These are phyloP conservation scores for Garrulus glandarius DNA, from an alignment of 2,797 vertebrate genomes.

Conservation along the genomic window DNA sequence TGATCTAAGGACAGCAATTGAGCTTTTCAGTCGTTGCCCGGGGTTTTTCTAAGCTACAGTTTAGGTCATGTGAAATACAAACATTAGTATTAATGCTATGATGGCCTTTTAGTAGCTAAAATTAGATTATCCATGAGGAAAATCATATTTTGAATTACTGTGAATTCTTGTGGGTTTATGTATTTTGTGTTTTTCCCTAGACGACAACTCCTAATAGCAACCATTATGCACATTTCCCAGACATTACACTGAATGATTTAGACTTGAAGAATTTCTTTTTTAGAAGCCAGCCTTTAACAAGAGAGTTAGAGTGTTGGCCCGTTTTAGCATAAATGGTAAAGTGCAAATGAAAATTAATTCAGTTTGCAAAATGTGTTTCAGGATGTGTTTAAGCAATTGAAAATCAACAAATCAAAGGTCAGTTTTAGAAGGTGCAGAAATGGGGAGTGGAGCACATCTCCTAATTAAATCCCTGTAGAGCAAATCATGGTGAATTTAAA, in stretches of 20 bases:
- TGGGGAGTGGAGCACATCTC: not conserved
- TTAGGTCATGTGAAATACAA: not conserved
- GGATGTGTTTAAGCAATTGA: not conserved
- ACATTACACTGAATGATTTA: conserved; percentile 14
- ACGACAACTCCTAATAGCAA: conserved; percentile 20
- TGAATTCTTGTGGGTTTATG: conserved; percentile 7
- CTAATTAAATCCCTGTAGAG: conserved; percentile 1
- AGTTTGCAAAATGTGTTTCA: conserved; percentile 11
- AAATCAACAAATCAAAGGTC: conserved; percentile 45
- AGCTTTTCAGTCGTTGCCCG: not conserved
- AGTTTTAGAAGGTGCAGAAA: not conserved
- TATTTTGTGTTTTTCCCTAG: conserved; percentile 37
- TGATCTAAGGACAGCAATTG: not conserved
- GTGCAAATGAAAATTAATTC: conserved; percentile 44
- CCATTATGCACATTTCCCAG: conserved; percentile 42
- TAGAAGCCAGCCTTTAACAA: not conserved
- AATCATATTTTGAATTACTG: conserved; percentile 7
- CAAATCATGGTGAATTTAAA: not conserved
- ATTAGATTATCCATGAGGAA: not conserved
- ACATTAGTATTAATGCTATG: not conserved
- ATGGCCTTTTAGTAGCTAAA: not conserved
- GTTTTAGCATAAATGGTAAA: not conserved
- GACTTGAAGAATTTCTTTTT: not conserved
- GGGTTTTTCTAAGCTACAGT: not conserved
- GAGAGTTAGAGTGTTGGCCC: not conserved